phyloP scores from a whole-genome alignment of 2,797 vertebrate genomes.

The Hozukius guyotensis region DNA sequence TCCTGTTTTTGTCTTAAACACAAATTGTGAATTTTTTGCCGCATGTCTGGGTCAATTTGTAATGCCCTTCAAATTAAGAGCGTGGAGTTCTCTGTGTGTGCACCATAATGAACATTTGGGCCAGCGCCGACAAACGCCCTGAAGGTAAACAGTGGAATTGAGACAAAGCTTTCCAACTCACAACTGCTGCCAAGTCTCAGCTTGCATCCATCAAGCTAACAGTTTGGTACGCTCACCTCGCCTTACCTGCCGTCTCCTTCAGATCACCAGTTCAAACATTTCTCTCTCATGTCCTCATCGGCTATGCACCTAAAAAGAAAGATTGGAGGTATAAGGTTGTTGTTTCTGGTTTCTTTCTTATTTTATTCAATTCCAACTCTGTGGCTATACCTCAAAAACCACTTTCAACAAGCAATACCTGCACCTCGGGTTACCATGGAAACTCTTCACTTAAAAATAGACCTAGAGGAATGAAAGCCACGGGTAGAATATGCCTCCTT shows the following conservation, averaged over 20 bases:
- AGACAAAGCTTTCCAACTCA: conserved; percentile 45
- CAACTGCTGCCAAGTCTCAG: conserved; percentile 45
- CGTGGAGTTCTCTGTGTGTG: neutral
- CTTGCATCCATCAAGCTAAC: conserved; percentile 55
- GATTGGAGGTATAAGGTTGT: conserved; percentile 47
- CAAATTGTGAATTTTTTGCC: conserved; percentile 4
- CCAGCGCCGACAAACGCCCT: conserved; percentile 27
- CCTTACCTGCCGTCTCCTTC: conserved; percentile 41
- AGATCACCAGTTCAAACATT: conserved; percentile 58
- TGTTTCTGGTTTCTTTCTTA: conserved; percentile 58
- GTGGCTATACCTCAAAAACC: conserved; percentile 72
- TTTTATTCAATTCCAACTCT: conserved; percentile 70
- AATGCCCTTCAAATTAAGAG: conserved; percentile 42
- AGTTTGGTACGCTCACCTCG: conserved; percentile 51
- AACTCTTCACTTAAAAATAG: conserved; percentile 84
- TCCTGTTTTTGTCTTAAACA: conserved; percentile 9
- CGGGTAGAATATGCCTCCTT: conserved; percentile 67
- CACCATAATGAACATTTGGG: conserved; percentile 41
- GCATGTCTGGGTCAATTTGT: conserved; percentile 32
- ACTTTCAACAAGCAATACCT: conserved; percentile 76
- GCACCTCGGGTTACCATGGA: conserved; percentile 81
- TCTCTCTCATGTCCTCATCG: conserved; percentile 42
- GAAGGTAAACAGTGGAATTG: conserved; percentile 51
- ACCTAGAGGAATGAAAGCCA: conserved; percentile 68
- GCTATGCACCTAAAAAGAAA: conserved; percentile 42